Base-by-base conservation (phyloP, 2,113 vertebrate genomes). In the Caranx ignobilis region DNA sequence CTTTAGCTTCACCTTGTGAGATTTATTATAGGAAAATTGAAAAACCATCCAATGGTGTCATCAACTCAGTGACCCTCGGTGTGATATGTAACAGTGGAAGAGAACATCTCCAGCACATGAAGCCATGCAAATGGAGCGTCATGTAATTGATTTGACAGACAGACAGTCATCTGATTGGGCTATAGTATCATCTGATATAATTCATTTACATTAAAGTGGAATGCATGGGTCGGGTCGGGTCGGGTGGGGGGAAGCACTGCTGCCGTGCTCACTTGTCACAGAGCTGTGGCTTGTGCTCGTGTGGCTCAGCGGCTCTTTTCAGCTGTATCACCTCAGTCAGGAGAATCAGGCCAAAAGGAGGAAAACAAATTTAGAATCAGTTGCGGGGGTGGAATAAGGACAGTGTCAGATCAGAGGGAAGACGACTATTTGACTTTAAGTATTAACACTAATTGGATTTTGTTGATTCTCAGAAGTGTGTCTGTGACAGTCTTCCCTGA, bases 381-480 rank as follows among this genome's bases (percentile, higher is more conserved):
- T 65, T 41, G 60, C 59, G 47, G n/a, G 48, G 81, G 79, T 90
- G 41, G 47, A 82, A 82, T 37, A 41, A 89, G 90, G 86, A 87
- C 86, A 77, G 12, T 10, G 75, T 61, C 83, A 72, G 82, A 74
- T 87, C 79, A 77, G 77, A 74, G 77, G 13, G 71, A 80, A 75
- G 65, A 75, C 8, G 11, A 73, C 69, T 62, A 71, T 82, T 81
- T 80, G 75, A 85, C 75, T 75, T 72, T 61, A 73, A 83, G 87
- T 55, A 80, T 85, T 89, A 67, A 67, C 65, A 68, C 75, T 92
- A 92, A 93, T 93, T 90, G 89, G 90, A 93, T 93, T 91, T 73
- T 1, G 18, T 72, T 84, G 77, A 86, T 90, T 92, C 89, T 82
- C 66, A 64, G 79, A 88, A 87, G 80, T 87, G 81, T 69, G 71